These are phyloP conservation scores for Sander lucioperca DNA, from an alignment of 2,113 vertebrate species.

Conservation along the genomic window DNA sequence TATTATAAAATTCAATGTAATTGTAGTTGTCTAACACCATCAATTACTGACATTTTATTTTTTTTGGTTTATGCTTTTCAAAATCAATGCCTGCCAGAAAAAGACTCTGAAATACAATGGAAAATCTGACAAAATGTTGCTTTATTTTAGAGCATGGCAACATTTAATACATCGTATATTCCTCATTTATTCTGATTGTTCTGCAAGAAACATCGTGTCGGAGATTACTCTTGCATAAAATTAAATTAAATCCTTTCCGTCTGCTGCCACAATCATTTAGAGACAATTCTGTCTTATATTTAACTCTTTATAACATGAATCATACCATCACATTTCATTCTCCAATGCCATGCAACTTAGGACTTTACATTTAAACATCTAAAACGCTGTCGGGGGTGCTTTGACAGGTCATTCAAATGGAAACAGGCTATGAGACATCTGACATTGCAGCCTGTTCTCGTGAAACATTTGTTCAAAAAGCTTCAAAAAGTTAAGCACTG, in stretches of 20 bases:
- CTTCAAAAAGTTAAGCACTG: too few relatives aligned
- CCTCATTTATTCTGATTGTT: neutral
- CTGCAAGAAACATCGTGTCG: neutral
- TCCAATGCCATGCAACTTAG: neutral
- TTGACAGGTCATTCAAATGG: constrained; percentile 14
- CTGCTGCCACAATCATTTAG: constrained; percentile 1
- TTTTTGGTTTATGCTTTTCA: neutral
- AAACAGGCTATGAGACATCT: constrained; percentile 16
- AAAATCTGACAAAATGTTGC: neutral
- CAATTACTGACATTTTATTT: neutral
- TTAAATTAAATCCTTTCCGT: neutral
- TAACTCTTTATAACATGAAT: neutral
- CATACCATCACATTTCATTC: neutral
- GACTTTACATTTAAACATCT: neutral
- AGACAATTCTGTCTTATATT: neutral
- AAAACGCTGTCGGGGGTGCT: neutral
- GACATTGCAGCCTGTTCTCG: neutral
- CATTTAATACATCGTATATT: neutral
- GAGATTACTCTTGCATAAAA: constrained; percentile 11
- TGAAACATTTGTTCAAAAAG: too few relatives aligned
- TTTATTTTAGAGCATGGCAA: neutral
- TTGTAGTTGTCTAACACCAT: neutral
- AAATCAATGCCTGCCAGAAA: neutral
- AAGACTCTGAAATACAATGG: neutral
- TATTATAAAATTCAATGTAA: too few relatives aligned